Evolutionary conservation across 1,140 invertebrate genomes (phyloP).

Genomic region (Adoxophyes honmai): DNA sequence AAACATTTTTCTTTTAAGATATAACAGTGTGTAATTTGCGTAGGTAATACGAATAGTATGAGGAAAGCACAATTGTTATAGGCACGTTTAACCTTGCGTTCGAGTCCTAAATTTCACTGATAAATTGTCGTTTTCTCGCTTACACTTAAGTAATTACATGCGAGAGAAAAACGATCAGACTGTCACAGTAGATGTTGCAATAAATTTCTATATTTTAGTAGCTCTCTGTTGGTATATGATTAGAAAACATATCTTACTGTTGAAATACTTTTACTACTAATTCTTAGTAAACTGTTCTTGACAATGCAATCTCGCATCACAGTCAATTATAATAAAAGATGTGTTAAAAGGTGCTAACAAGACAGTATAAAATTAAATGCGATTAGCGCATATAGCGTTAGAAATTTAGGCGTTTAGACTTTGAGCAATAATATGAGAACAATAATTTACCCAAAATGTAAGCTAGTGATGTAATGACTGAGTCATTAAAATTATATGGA

Average conservation of each 20-base stretch:
- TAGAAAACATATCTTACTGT: neutral
- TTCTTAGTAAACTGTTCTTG: neutral
- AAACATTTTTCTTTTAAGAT: too few species aligned
- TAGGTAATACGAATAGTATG: too few species aligned
- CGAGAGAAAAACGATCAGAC: too few species aligned
- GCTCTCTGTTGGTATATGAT: neutral
- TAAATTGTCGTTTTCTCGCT: too few species aligned
- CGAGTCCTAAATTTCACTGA: too few species aligned
- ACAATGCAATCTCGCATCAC: neutral
- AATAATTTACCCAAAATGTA: neutral
- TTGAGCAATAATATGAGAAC: neutral
- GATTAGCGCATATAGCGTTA: neutral
- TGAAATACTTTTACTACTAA: neutral
- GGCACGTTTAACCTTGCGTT: too few species aligned
- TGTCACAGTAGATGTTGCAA: neutral
- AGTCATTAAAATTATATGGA: neutral
- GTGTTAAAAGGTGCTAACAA: constrained; percentile 2
- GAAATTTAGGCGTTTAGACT: neutral
- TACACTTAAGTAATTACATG: too few species aligned
- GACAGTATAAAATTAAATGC: neutral
- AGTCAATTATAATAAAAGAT: constrained; percentile 6
- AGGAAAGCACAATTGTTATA: too few species aligned
- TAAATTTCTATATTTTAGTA: neutral
- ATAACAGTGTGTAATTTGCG: too few species aligned
- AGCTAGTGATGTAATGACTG: neutral